Evolutionary conservation across 2,797 vertebrate genomes (phyloP), one percentile per base, ranked within the genome.

Genomic region (Lacerta viridis): DNA sequence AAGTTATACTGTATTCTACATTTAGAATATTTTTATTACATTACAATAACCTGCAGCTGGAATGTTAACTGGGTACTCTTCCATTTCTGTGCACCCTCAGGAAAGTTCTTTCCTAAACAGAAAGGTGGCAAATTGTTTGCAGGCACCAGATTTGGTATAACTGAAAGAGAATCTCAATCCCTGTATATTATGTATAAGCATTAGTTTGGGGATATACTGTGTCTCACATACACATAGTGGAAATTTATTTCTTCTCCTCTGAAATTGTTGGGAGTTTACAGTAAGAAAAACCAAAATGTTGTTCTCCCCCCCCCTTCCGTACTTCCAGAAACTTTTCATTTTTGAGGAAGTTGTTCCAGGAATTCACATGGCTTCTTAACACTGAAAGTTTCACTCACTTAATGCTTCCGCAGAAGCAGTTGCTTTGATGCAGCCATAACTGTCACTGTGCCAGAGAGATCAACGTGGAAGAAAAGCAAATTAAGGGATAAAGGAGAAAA

Each of bases 401-500:
- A 3, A 76, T 25, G 23, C 18, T 20, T 39, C 36, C 33, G 2
- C 13, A 39, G 29, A 39, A 75, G 74, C 74, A 76, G 39, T 76
- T 76, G 39, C 25, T 76, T 39, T 76, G 39, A 25, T 76, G 41
- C 39, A 43, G 74, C 36, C 8, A 1, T 41, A 72, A 41, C 74
- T 11, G 39, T 23, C 15, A 75, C 27, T 69, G 18, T 41, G 39
- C 7, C 39, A 71, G 1, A 83, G 69, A 83, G 43, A 68, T 43
- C 7, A 83, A 2, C 23, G 29, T 50, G 66, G 43, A 18, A 50
- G 43, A 71, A 71, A 72, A 71, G n/a, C 18, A 33, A 43, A 11
- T 83, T 76, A 76, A 71, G n/a, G 29, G 66, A n/a, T 17, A 50
- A 83, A 50, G 69, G 66, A 50, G 9, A 83, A 71, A 83, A 83